Base-by-base conservation (phyloP, 2,888 invertebrate species). In the Caenorhabditis wallacei region DNA sequence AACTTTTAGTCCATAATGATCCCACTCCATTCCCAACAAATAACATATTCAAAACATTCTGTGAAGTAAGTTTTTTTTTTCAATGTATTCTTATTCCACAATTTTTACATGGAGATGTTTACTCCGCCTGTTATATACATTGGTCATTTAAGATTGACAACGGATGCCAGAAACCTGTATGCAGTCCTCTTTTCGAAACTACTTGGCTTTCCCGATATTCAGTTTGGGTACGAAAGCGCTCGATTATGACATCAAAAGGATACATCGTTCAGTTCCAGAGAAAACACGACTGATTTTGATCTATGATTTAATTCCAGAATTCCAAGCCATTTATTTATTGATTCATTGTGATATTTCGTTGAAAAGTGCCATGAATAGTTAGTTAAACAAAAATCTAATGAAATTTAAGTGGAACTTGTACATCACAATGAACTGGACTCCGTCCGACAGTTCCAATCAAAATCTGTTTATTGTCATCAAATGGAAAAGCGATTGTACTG, bases 1-100 rank as follows among this genome's bases (percentile, higher is more conserved):
- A 97, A 92, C 93, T 99, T 48, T 94, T 98, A 26, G 98, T 98
- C 0, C 98, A 99, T 92, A 96, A 96, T 90, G 98, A 99, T 93
- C 96, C 97, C 0, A 95, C 95, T 16, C 90, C 91, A n/a, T 92
- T 92, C 75, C 91, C 90, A 35, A 80, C 88, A 8, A 85, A 84
- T 26, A 88, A 90, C 43, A 89, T 89, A 24, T 90, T 90, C 79
- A 78, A 85, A 22, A 79, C 84, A 8, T 88, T 90, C 74, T 89
- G 89, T 79, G 80, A 82, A 22, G 84, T 72, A 54, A 57, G 54
- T 43, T 30, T 30, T 30, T 30, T 30, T 26, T 35, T 26, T 3
- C 43, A 18, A 48, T 46, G 24, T n/a, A 51, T 13, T n/a, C n/a
- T n/a, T n/a, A n/a, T n/a, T n/a, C n/a, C n/a, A n/a, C n/a, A n/a